Evolutionary conservation across 2,888 invertebrate genomes (phyloP).

Genomic region (Plusia festucae): DNA sequence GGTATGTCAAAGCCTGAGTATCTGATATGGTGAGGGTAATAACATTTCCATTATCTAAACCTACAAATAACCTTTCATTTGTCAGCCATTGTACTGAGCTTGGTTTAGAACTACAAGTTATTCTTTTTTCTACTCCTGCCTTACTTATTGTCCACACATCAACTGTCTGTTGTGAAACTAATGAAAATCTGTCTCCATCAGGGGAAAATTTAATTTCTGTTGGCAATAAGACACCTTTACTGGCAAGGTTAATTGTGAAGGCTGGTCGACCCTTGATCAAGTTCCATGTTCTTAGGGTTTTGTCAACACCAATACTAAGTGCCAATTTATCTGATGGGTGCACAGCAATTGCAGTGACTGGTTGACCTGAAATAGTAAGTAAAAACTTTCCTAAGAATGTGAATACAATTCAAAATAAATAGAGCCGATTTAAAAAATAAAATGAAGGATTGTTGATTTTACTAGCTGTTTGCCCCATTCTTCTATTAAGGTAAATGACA

Average conservation of each 20-base stretch:
- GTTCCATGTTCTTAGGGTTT: conserved; percentile 97
- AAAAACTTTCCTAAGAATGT: no score
- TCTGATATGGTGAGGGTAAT: conserved; percentile 88
- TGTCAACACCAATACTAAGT: conserved; percentile 95
- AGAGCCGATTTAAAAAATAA: no score
- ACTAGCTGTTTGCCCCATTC: no score
- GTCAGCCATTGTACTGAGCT: conserved; percentile 92
- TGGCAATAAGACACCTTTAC: conserved; percentile 88
- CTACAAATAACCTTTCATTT: conserved; percentile 91
- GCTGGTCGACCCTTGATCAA: conserved; percentile 97
- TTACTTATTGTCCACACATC: conserved; percentile 95
- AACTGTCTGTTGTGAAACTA: conserved; percentile 92
- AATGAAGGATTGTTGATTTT: no score
- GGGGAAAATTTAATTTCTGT: conserved; percentile 92
- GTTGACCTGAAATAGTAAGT: conserved; percentile 82
- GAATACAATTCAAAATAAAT: no score
- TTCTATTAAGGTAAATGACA: no score
- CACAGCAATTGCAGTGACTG: conserved; percentile 93
- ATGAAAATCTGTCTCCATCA: conserved; percentile 93
- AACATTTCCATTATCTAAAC: conserved; percentile 93
- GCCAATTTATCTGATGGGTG: conserved; percentile 97
- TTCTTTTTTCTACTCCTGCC: conserved; percentile 92
- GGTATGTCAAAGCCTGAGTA: conserved; percentile 80
- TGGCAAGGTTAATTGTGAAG: conserved; percentile 95
- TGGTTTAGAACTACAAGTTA: conserved; percentile 92